These are phyloP conservation scores for Nylanderia fulva DNA, from an alignment of 1,140 invertebrate genomes.

Conservation along the genomic window DNA sequence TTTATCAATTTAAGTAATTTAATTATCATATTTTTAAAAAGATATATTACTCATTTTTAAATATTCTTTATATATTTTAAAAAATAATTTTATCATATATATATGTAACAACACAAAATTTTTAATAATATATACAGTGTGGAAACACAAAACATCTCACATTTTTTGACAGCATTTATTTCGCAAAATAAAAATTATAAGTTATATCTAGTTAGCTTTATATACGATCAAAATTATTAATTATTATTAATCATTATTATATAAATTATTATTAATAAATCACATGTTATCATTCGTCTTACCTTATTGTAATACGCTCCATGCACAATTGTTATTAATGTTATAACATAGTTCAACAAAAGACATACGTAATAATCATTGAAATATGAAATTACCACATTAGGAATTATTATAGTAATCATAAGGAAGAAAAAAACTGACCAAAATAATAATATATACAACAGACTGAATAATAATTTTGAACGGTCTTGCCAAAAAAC, in stretches of 20 bases:
- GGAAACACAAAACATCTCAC: no score
- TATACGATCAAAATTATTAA: background rate
- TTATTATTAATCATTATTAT: no score
- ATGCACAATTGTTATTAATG: background rate
- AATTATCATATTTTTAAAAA: no score
- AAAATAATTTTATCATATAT: no score
- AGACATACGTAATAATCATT: background rate
- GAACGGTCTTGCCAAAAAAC: background rate
- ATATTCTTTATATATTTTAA: no score
- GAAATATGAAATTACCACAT: no score
- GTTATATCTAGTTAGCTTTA: background rate
- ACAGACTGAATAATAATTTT: background rate
- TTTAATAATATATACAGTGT: no score
- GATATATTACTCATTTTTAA: no score
- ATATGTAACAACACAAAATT: no score
- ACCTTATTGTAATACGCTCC: conserved; percentile 12
- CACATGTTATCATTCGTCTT: background rate
- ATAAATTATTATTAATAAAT: background rate
- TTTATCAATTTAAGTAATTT: no score
- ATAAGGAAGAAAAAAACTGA: background rate
- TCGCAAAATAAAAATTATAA: no score
- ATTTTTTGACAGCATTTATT: no score
- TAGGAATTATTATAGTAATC: background rate
- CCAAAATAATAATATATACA: conserved; percentile 9
- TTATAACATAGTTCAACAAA: background rate